phyloP scores from a whole-genome alignment of 1,140 invertebrate genomes.

The Bombus cullumanus region DNA sequence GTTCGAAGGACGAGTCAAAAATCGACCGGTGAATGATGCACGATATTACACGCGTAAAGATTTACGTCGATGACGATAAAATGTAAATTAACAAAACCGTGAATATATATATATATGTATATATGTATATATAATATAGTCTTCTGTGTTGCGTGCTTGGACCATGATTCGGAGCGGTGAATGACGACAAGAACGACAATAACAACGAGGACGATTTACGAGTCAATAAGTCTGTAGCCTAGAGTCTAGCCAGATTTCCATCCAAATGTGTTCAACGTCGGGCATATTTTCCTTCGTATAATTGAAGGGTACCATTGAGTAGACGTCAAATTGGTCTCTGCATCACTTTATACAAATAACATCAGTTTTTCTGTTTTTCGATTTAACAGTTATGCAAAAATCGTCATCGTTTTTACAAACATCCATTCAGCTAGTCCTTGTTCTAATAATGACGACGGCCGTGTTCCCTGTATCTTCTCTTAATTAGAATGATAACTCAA shows the following conservation, averaged over 20 bases:
- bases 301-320: background rate
- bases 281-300: background rate
- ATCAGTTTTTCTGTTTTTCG: background rate
- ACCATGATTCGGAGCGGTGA: conserved; percentile 55
- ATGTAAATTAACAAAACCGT: conserved; percentile 48
- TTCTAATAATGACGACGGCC: background rate
- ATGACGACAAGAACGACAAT: conserved; percentile 29
- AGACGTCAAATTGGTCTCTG: background rate
- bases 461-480: background rate
- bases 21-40: conserved; percentile 53
- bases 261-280: background rate
- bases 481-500: conserved; percentile 26
- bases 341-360: background rate
- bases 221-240: background rate
- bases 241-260: background rate
- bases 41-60: conserved; percentile 14
- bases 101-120: conserved; percentile 19
- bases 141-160: conserved; percentile 60
- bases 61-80: conserved; percentile 35
- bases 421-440: background rate
- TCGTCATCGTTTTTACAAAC: background rate
- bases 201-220: conserved; percentile 36
- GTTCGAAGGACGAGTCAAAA: conserved; percentile 29
- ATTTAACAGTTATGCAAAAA: conserved; percentile 5
- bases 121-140: conserved; percentile 41